phyloP scores from a whole-genome alignment of 2,888 invertebrate species.

The Agelastica alni region DNA sequence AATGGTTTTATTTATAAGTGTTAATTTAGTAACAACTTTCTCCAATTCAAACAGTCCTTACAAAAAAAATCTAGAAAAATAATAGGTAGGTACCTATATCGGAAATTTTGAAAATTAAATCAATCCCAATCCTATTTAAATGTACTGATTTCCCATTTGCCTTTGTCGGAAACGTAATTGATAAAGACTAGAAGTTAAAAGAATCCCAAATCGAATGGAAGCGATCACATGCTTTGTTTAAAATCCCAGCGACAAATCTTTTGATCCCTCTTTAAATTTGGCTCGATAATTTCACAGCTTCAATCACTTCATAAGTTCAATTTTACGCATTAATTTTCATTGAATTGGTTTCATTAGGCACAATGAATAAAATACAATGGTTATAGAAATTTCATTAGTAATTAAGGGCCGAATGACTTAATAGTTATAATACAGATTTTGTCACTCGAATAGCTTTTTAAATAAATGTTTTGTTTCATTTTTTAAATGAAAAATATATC shows the following conservation, averaged over 20 bases:
- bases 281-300: constrained; percentile 34
- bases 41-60: too few relatives aligned
- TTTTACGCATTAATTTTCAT: constrained; percentile 21
- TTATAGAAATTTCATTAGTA: too few relatives aligned
- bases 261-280: constrained; percentile 40
- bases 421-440: too few relatives aligned
- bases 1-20: too few relatives aligned
- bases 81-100: too few relatives aligned
- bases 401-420: too few relatives aligned
- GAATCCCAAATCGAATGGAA: constrained; percentile 39
- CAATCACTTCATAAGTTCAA: constrained; percentile 30
- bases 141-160: constrained; percentile 32
- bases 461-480: too few relatives aligned
- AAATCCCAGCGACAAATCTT: constrained; percentile 42
- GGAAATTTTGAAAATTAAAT: constrained; percentile 47
- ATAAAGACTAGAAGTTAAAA: constrained; percentile 40
- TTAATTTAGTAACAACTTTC: too few relatives aligned
- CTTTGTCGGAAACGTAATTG: constrained; percentile 44
- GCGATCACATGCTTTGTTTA: constrained; percentile 49
- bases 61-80: too few relatives aligned
- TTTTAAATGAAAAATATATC: too few relatives aligned
- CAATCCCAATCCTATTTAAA: constrained; percentile 43
- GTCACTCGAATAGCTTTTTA: too few relatives aligned
- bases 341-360: constrained; percentile 15
- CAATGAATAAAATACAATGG: background rate